These are phyloP conservation scores for Columba janthina DNA, from an alignment of 2,113 vertebrate species.

Conservation along the genomic window DNA sequence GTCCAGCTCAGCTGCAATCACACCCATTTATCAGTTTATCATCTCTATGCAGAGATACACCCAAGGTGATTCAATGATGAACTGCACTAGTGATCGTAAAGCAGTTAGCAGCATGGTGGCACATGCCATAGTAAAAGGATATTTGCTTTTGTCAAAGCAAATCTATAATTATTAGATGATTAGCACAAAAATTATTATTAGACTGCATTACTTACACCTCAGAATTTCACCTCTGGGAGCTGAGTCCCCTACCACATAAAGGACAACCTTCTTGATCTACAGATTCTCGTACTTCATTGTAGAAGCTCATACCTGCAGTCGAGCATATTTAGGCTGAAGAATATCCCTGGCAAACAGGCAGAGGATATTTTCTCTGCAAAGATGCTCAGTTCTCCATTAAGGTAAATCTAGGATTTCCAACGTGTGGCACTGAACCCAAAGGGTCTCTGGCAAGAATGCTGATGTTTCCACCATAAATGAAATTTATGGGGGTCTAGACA, in stretches of 20 bases:
- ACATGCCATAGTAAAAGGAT: neutral
- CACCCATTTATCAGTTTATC: neutral
- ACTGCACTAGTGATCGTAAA: neutral
- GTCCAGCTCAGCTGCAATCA: neutral
- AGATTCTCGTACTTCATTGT: neutral
- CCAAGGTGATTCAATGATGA: neutral
- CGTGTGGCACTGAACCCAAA: neutral
- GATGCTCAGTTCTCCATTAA: neutral
- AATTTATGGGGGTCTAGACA: conserved; percentile 21
- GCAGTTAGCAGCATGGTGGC: neutral
- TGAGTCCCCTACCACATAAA: neutral
- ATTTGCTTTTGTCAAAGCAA: neutral
- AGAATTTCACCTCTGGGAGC: neutral
- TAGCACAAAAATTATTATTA: neutral
- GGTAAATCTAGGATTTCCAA: neutral
- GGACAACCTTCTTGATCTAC: neutral
- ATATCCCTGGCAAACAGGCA: neutral
- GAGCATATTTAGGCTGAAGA: neutral
- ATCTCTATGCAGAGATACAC: neutral
- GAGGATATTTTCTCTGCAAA: neutral
- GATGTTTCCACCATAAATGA: neutral
- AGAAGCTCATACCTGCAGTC: neutral
- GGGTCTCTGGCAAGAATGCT: neutral
- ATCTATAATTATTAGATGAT: neutral
- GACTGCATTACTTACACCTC: neutral